Evolutionary conservation across 2,888 invertebrate species (phyloP).

Genomic region (Saturnia japonica): DNA sequence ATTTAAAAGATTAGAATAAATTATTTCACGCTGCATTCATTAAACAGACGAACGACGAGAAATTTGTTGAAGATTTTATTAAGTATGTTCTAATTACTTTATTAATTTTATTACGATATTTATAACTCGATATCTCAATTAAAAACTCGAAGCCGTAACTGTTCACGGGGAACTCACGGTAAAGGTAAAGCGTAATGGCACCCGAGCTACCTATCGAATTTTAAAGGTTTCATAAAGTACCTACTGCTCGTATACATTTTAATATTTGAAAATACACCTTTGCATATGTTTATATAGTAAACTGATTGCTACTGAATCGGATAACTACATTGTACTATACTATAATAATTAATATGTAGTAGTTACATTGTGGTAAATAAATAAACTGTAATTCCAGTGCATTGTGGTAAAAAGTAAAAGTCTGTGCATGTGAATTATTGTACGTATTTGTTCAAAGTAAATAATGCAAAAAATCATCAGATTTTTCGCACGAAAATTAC

Average conservation of each 20-base stretch:
- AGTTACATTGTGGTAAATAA: no score
- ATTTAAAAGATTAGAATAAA: not conserved
- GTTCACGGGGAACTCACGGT: not conserved
- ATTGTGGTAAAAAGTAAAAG: no score
- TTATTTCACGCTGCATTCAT: not conserved
- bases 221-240: not conserved
- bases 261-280: not conserved
- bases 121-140: not conserved
- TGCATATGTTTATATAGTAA: not conserved
- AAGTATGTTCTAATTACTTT: constrained; percentile 12
- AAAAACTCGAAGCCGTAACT: constrained; percentile 2
- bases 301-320: not conserved
- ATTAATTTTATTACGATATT: constrained; percentile 1
- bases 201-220: not conserved
- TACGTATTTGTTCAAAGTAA: no score
- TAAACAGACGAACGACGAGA: not conserved
- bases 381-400: no score
- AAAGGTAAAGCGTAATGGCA: not conserved
- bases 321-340: not conserved
- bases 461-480: no score
- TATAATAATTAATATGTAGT: no score
- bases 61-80: not conserved
- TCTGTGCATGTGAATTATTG: no score
- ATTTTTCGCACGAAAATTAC: no score
- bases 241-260: not conserved